Percentiles rank a stretch among this genome's conserved stretches.
phyloP scores from a whole-genome alignment of 2,888 invertebrate species.

The Epiblema foenella region DNA sequence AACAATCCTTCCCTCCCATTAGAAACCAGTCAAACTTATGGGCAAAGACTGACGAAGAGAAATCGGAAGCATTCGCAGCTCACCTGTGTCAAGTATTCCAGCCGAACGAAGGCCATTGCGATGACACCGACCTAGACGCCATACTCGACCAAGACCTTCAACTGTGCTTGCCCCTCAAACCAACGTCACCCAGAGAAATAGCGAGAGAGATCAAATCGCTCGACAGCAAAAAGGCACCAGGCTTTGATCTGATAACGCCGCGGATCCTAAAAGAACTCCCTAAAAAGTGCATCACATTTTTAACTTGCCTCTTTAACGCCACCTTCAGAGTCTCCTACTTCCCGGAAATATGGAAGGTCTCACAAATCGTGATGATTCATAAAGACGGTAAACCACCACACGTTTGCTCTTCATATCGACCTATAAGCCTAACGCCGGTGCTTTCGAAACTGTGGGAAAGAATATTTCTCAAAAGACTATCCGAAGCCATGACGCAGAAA shows the following conservation, averaged over 20 bases:
- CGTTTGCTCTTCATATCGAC: no score
- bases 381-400: no score
- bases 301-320: no score
- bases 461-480: no score
- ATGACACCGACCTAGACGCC: neutral
- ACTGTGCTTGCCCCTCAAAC: neutral
- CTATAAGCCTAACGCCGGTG: no score
- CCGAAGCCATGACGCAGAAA: neutral
- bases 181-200: constrained; percentile 3
- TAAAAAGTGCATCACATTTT: no score
- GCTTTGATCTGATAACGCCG: neutral
- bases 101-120: neutral
- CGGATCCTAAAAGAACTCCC: neutral
- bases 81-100: neutral
- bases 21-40: no score
- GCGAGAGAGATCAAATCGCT: neutral
- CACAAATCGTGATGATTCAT: no score
- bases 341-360: no score
- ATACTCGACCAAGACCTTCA: neutral
- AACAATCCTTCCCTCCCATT: no score
- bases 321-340: no score
- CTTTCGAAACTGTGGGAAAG: no score
- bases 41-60: neutral
- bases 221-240: neutral
- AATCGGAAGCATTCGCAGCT: neutral